Base-by-base conservation (phyloP, 2,113 vertebrate genomes). In the Ibidorhyncha struthersii region DNA sequence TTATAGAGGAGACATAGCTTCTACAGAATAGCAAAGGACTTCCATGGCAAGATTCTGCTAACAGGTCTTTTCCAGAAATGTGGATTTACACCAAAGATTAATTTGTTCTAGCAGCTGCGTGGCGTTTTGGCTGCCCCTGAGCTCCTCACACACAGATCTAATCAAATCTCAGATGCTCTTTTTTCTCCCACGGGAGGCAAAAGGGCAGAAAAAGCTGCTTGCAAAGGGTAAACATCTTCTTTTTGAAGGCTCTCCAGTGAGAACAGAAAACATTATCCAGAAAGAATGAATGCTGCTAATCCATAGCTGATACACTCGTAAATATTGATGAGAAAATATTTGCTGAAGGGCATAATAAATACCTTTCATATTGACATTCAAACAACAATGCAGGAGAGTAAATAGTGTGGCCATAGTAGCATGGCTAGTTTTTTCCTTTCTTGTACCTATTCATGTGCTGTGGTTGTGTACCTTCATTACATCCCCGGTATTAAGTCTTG, bases 281-380 rank as follows among this genome's bases (percentile, higher is more conserved):
- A 89, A 55, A 95, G 63, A 92, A 82, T 55, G 73, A 94, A 83
- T 61, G 81, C 78, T 83, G 41, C 72, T 87, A 94, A 81, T 86
- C 81, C 83, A 96, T 47, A 93, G 81, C 67, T 93, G 81, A 95
- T 82, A 88, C 8, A 59, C 78, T 80, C 12, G 0, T 79, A 89
- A 95, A 96, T 95, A 96, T 59, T 82, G 92, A 96, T 1, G 9
- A 91, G 93, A 87, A 81, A 91, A 34, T 86, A 78, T 96, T 93
- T 97, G 82, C 90, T 90, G 63, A 78, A 77, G 74, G n/a, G 59
- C 40, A 91, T 17, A 86, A 88, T 65, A 95, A 96, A 87, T 69
- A 83, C 19, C 50, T 86, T 84, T 81, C 87, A 65, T 67, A 59
- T 95, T 97, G 89, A 47, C 47, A 90, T 38, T 43, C 87, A 93